Evolutionary conservation across 2,113 vertebrate genomes (phyloP), one percentile per base, ranked within the genome.

Genomic region (Pleuronectes platessa): DNA sequence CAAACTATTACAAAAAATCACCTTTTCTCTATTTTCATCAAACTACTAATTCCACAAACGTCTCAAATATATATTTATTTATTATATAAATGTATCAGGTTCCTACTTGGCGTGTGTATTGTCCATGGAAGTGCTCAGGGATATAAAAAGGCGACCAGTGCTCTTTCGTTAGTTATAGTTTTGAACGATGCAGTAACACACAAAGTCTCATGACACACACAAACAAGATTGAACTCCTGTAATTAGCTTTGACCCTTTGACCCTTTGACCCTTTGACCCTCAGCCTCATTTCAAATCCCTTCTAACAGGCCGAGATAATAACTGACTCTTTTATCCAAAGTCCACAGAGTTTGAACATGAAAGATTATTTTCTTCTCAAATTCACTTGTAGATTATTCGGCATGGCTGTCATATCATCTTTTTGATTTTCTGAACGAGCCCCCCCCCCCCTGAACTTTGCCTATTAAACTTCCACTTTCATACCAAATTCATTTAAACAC

Each of bases 221-320:
- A 24, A 71, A 62, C 60, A 70, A 23, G 69, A 37, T 1, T 18
- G 63, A 58, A 6, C 24, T 1, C 26, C 58, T 68, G 61, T 84
- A 86, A 83, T 82, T 71, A 80, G 51, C 69, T 37, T 4, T 61
- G 69, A 78, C 59, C 75, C 42, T 79, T 86, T 55, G 27, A 27
- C 27, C 68, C 80, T 47, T 4, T 61, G 69, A 78, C 59, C 75
- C 42, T 79, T 86, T 55, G 27, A 27, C 27, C 68, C 80, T 47
- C 74, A 77, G 61, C 62, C 61, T 81, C 54, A 35, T 35, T 71
- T 74, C 60, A 66, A n/a, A 61, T 7, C 58, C 15, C 0, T 24
- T 47, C 61, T 69, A 69, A 77, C 45, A 21, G 42, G 20, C 31
- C 11, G 68, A 83, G 79, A 78, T 82, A 61, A 68, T 45, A 31